Conservation (phyloP, 2,888 invertebrate species). For the Phalangium opilio region DNA sequence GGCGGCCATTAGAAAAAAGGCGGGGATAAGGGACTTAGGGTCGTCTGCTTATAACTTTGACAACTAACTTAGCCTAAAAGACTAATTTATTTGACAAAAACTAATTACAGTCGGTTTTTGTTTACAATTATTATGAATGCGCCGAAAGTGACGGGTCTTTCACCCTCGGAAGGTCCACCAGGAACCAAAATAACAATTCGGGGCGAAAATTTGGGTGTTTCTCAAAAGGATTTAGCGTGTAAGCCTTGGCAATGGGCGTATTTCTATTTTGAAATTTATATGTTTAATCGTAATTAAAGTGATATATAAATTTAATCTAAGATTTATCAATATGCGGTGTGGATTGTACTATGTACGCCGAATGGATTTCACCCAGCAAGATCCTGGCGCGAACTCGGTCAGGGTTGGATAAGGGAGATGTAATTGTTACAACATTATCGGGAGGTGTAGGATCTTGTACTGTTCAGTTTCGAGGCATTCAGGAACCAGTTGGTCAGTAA, state of each 20-base stretch:
- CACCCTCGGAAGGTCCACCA: conserved; percentile 95
- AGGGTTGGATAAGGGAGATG: conserved; percentile 51
- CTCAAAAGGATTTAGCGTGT: conserved; percentile 72
- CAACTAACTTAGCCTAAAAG: too few relatives aligned
- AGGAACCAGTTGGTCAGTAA: conserved; percentile 18
- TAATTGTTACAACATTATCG: conserved; percentile 68
- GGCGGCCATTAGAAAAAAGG: too few relatives aligned
- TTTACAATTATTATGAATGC: conserved; percentile 3
- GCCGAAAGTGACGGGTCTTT: conserved; percentile 69
- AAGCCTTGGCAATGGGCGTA: conserved; percentile 23
- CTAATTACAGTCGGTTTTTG: too few relatives aligned
- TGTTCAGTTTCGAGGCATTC: conserved; percentile 60
- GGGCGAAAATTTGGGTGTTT: conserved; percentile 83
- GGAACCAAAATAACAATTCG: conserved; percentile 87
- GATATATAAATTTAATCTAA: conserved; percentile 27
- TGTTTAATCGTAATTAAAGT: too few relatives aligned
- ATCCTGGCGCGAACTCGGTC: conserved; percentile 85
- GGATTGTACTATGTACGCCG: conserved; percentile 84
- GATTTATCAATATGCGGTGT: conserved; percentile 88
- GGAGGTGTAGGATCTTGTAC: conserved; percentile 79
- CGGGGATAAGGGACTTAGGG: too few relatives aligned
- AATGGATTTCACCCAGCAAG: conserved; percentile 96
- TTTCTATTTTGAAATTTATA: too few relatives aligned
- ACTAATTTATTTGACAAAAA: too few relatives aligned
- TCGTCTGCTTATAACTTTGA: too few relatives aligned